Evolutionary conservation across 2,888 invertebrate species (phyloP).

Genomic region (Phyllotreta cruciferae): DNA sequence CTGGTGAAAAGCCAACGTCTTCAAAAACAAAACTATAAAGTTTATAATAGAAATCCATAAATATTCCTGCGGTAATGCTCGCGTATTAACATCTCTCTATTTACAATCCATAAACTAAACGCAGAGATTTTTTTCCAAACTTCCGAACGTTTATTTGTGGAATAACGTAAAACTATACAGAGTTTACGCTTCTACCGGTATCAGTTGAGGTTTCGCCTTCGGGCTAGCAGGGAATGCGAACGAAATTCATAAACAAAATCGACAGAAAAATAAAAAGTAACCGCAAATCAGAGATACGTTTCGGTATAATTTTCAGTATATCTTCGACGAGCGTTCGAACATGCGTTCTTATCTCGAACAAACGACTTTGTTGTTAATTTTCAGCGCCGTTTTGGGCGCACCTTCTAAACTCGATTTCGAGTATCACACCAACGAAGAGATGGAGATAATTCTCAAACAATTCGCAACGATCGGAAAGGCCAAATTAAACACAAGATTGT

Average conservation of each 20-base stretch:
- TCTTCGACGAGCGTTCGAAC: no score
- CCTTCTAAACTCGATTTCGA: constrained; percentile 47
- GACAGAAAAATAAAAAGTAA: background rate
- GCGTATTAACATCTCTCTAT: no score
- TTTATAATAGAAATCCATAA: no score
- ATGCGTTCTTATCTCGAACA: no score
- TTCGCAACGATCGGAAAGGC: constrained; percentile 53
- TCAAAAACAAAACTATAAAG: no score
- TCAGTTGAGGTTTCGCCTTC: constrained; percentile 5
- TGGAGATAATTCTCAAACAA: constrained; percentile 57
- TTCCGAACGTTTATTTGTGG: constrained; percentile 8
- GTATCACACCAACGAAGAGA: constrained; percentile 61
- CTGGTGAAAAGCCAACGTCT: no score
- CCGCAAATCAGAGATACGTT: background rate
- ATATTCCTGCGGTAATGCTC: no score
- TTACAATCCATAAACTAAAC: no score
- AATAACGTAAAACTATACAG: background rate
- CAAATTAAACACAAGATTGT: constrained; percentile 57
- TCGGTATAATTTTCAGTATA: no score
- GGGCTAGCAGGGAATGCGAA: background rate
- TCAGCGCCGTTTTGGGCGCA: background rate
- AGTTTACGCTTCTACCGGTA: constrained; percentile 2
- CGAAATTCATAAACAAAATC: background rate
- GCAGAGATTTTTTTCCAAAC: constrained; percentile 1
- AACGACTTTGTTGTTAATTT: no score